Conservation (phyloP, 2,113 vertebrate genomes). For the Ptilorrhoa leucosticta region DNA sequence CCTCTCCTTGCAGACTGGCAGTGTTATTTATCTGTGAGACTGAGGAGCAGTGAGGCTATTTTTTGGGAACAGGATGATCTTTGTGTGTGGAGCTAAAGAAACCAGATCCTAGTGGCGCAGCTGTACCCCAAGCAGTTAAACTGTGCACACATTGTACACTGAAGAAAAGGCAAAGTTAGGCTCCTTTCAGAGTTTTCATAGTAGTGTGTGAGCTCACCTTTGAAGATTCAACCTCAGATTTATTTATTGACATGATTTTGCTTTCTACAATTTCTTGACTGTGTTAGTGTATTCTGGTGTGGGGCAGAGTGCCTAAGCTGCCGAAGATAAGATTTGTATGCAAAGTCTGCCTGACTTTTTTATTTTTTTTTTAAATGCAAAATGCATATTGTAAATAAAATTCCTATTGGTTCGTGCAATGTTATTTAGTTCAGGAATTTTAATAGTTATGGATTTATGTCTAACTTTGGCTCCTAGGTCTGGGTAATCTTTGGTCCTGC, state of each 20-base stretch:
- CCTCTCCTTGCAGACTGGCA: background rate
- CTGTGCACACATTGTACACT: slow-evolving; percentile 25
- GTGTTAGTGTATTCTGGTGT: background rate
- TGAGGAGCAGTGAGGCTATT: background rate
- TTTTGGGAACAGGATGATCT: slow-evolving; percentile 68
- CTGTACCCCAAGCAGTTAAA: slow-evolving; percentile 42
- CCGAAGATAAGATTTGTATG: background rate
- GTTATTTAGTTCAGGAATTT: background rate
- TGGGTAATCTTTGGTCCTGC: background rate
- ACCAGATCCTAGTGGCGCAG: slow-evolving; percentile 23
- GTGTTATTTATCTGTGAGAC: slow-evolving; percentile 60
- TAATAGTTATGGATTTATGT: background rate
- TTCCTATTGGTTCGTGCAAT: background rate
- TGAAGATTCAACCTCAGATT: background rate
- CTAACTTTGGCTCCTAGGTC: background rate
- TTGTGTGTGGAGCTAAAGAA: slow-evolving; percentile 65
- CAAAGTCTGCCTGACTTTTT: background rate
- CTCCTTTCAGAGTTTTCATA: background rate
- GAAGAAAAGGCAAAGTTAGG: background rate
- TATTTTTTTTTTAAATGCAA: background rate
- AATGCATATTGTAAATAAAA: background rate
- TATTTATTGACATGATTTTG: background rate
- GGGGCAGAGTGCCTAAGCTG: background rate
- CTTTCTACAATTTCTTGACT: background rate
- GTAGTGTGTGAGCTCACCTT: background rate